phyloP scores from a whole-genome alignment of 2,113 vertebrate species.

The Cottus gobio region DNA sequence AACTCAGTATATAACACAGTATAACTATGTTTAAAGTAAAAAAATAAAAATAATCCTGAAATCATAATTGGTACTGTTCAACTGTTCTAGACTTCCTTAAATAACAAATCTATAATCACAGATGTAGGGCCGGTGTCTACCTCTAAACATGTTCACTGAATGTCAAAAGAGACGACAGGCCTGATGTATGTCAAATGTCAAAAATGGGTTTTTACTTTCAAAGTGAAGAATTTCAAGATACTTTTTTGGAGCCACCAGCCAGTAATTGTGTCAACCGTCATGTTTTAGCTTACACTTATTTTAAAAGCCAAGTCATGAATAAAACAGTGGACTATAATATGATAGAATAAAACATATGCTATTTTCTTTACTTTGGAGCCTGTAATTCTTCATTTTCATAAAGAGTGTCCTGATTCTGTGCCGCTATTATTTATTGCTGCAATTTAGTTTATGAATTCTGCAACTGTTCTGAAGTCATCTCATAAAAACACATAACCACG shows the following conservation, averaged over 20 bases:
- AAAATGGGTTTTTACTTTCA: not conserved
- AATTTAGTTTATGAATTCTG: conserved; percentile 23
- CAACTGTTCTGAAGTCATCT: conserved; percentile 32
- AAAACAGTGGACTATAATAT: conserved; percentile 15
- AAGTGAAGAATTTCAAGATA: not conserved
- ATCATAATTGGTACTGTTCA: not conserved
- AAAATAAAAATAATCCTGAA: no score
- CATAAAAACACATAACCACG: conserved; percentile 22
- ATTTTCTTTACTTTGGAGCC: conserved; percentile 12
- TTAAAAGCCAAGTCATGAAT: conserved; percentile 46
- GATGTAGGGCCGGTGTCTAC: not conserved
- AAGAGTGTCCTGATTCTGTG: not conserved
- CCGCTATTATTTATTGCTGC: not conserved
- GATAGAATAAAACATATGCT: not conserved
- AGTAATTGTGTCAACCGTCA: conserved; percentile 7
- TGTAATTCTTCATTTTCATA: not conserved
- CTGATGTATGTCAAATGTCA: not conserved
- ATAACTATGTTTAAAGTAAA: not conserved
- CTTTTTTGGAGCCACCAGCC: not conserved
- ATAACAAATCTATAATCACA: not conserved
- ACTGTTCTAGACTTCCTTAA: not conserved
- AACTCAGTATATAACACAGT: not conserved
- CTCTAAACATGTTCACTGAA: not conserved
- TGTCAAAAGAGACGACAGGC: not conserved
- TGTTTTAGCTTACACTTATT: conserved; percentile 28